Conservation (phyloP, 2,113 vertebrate genomes). For the Jacana jacana region DNA sequence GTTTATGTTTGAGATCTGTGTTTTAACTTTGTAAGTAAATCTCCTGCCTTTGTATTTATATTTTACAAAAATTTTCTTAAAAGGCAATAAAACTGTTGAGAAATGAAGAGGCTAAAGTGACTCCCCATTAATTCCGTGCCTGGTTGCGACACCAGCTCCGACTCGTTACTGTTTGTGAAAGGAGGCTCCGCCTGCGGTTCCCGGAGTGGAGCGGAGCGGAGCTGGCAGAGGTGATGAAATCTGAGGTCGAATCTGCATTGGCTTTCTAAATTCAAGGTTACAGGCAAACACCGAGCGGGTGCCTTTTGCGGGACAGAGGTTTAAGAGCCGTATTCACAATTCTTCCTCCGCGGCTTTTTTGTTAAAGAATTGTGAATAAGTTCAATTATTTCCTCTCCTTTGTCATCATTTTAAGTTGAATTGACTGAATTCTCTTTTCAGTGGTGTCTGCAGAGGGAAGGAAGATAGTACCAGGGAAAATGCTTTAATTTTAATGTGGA, state of each 20-base stretch:
- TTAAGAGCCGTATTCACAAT: background rate
- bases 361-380: background rate
- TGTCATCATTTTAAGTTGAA: background rate
- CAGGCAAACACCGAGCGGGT: background rate
- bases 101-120: constrained; percentile 64
- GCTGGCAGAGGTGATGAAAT: background rate
- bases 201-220: background rate
- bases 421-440: background rate
- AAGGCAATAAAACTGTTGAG: constrained; percentile 92
- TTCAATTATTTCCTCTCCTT: background rate
- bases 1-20: constrained; percentile 93
- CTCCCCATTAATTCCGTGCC: background rate
- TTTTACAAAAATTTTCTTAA: constrained; percentile 99
- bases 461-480: background rate
- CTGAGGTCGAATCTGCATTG: background rate
- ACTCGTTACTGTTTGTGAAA: background rate
- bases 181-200: background rate
- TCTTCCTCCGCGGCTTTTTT: background rate
- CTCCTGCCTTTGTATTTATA: constrained; percentile 99
- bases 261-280: background rate
- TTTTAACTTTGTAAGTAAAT: constrained; percentile 99
- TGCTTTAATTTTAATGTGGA: background rate
- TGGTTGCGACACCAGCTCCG: background rate
- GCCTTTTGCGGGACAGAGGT: background rate
- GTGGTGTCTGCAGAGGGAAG: background rate